Conservation (phyloP, 2,113 vertebrate species). For the Furnarius figulus region DNA sequence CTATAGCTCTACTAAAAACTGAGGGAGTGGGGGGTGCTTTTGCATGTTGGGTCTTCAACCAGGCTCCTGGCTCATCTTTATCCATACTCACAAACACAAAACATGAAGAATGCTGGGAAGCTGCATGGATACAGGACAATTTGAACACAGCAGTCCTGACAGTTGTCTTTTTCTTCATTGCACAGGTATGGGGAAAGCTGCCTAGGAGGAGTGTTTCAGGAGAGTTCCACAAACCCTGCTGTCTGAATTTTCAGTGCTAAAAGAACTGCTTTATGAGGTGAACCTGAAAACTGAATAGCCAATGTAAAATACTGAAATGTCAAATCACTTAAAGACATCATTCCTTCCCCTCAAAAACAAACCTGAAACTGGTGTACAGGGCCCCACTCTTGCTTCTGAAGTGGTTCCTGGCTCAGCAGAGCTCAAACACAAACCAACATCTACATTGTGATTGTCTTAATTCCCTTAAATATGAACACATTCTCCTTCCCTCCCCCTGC, state of each 20-base stretch:
- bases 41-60: not conserved
- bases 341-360: not conserved
- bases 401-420: not conserved
- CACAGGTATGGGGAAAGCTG: constrained; percentile 40
- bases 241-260: not conserved
- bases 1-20: not conserved
- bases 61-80: not conserved
- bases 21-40: not conserved
- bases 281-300: not conserved
- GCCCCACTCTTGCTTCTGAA: not conserved
- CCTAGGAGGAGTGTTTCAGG: not conserved
- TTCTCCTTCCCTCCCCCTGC: not conserved
- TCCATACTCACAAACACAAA: not conserved
- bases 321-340: not conserved
- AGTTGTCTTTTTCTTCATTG: not conserved
- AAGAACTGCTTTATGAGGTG: not conserved
- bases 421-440: not conserved
- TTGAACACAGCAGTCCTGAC: not conserved
- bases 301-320: not conserved
- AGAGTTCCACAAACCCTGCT: not conserved
- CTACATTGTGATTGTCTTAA: not conserved
- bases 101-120: not conserved
- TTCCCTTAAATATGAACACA: not conserved
- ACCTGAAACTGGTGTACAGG: fast-evolving
- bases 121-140: not conserved